These are phyloP conservation scores for Drosophila fuyamai DNA, from an alignment of 1,140 invertebrate genomes.

Conservation along the genomic window DNA sequence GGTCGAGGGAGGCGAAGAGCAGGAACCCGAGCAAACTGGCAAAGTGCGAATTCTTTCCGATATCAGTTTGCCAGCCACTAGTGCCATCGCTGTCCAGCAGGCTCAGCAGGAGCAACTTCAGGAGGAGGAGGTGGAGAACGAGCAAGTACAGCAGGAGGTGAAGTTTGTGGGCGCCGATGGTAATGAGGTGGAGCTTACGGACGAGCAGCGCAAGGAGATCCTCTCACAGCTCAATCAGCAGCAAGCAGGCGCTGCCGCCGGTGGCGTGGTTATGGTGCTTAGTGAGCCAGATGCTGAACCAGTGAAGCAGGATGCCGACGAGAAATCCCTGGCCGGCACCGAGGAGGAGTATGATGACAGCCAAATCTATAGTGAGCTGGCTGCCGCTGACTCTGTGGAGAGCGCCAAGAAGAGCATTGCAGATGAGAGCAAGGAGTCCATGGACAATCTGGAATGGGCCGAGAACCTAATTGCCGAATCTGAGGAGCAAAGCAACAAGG, in stretches of 20 bases:
- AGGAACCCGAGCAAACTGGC: conserved; percentile 41
- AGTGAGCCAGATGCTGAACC: conserved; percentile 66
- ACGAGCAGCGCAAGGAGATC: conserved; percentile 82
- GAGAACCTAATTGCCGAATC: conserved; percentile 77
- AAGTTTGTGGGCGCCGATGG: conserved; percentile 83
- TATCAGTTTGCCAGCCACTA: conserved; percentile 82
- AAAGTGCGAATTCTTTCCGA: conserved; percentile 86
- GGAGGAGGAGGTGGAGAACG: conserved; percentile 67
- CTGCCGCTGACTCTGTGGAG: conserved; percentile 50
- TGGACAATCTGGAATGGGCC: conserved; percentile 80
- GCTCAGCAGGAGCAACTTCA: conserved; percentile 57
- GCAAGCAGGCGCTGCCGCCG: conserved; percentile 67
- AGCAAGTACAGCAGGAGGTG: conserved; percentile 57
- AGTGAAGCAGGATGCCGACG: conserved; percentile 47
- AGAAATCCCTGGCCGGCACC: conserved; percentile 57
- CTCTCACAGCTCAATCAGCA: conserved; percentile 81
- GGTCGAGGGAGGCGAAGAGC: conserved; percentile 37
- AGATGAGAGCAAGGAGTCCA: conserved; percentile 77
- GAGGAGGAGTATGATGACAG: conserved; percentile 78
- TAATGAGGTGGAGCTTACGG: conserved; percentile 78
- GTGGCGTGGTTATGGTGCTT: conserved; percentile 84
- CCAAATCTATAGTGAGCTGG: conserved; percentile 73
- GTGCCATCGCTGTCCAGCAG: conserved; percentile 55
- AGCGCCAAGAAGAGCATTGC: conserved; percentile 58
- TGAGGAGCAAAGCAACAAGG: conserved; percentile 66